phyloP scores from a whole-genome alignment of 2,888 invertebrate genomes.

The Eupithecia vulgata region DNA sequence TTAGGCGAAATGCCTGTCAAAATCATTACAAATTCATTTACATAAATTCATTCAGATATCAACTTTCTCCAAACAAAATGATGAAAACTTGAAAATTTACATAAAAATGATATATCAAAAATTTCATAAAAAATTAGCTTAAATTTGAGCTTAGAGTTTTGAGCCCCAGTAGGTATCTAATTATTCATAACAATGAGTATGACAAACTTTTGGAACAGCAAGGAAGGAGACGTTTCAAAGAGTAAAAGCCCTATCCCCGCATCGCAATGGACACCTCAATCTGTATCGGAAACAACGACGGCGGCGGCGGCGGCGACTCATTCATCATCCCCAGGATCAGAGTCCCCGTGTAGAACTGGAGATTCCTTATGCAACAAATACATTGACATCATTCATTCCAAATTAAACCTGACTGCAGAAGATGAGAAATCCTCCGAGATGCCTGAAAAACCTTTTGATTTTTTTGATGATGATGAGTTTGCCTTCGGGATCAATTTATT shows the following conservation, averaged over 20 bases:
- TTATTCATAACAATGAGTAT: constrained; percentile 41
- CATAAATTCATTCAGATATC: not conserved
- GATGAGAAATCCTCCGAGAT: constrained; percentile 61
- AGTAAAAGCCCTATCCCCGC: constrained; percentile 46
- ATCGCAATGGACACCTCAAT: constrained; percentile 56
- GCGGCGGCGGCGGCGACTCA: not conserved
- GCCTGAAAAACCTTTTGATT: constrained; percentile 72
- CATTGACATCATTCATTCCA: constrained; percentile 68
- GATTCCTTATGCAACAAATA: constrained; percentile 70
- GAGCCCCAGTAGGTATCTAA: not conserved
- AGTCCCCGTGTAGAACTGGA: constrained; percentile 55
- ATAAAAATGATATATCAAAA: not conserved
- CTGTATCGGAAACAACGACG: constrained; percentile 47
- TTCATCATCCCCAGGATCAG: constrained; percentile 52
- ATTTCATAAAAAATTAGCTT: not conserved
- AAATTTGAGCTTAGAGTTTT: not conserved
- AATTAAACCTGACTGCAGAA: constrained; percentile 59
- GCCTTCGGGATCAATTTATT: constrained; percentile 76
- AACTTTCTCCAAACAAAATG: not conserved
- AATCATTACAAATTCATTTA: not conserved
- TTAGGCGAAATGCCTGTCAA: not conserved
- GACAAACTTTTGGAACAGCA: constrained; percentile 53
- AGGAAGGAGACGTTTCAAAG: constrained; percentile 50
- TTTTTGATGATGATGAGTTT: constrained; percentile 76
- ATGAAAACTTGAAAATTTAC: not conserved